A percentile compares a stretch with the other conserved stretches of the same genome.
These are phyloP conservation scores for Isoperla grammatica DNA, from an alignment of 2,888 invertebrate genomes.

Conservation along the genomic window DNA sequence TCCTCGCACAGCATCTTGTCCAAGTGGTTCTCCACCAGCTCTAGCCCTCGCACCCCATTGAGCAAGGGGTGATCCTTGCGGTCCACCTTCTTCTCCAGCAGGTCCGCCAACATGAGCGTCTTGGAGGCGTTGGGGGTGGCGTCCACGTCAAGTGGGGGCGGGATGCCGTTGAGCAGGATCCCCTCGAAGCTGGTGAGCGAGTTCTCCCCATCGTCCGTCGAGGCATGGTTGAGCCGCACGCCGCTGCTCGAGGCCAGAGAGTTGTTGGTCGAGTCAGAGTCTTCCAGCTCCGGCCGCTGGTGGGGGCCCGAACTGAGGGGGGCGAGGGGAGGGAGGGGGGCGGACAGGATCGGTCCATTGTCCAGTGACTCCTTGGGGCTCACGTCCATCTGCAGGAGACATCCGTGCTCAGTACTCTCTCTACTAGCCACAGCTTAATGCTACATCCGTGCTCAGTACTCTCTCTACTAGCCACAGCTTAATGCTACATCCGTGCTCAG, in stretches of 20 bases:
- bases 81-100: constrained; percentile 70
- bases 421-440: too few relatives aligned
- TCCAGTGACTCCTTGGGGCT: too few relatives aligned
- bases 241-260: constrained; percentile 54
- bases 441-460: too few relatives aligned
- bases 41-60: constrained; percentile 54
- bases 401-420: background rate
- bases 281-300: constrained; percentile 42
- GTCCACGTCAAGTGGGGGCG: constrained; percentile 48
- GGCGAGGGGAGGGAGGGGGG: constrained; percentile 46
- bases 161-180: constrained; percentile 53
- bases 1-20: constrained; percentile 22
- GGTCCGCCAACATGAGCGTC: constrained; percentile 69
- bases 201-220: constrained; percentile 53
- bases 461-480: too few relatives aligned
- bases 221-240: constrained; percentile 46
- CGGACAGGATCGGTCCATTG: too few relatives aligned
- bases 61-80: constrained; percentile 50
- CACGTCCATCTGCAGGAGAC: constrained; percentile 35
- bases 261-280: constrained; percentile 50
- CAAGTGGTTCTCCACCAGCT: constrained; percentile 51
- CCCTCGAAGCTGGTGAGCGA: constrained; percentile 60
- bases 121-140: constrained; percentile 52
- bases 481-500: too few relatives aligned
- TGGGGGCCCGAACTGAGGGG: constrained; percentile 39